Evolutionary conservation across 2,797 vertebrate genomes (phyloP), one percentile per base, ranked within the genome.

Genomic region (Pteronotus mesoamericanus): DNA sequence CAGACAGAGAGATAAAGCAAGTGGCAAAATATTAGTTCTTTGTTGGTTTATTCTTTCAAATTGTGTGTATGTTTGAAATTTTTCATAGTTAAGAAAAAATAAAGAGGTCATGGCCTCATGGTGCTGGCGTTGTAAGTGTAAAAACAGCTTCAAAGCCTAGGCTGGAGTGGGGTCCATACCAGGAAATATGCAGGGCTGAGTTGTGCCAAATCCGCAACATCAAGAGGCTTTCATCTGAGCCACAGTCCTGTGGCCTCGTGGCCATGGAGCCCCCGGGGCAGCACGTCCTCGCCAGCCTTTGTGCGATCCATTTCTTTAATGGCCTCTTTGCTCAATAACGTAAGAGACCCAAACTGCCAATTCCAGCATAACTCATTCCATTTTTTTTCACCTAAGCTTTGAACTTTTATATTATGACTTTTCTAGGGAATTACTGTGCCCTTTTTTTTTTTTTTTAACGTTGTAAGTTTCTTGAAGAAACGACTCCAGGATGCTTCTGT

Each of bases 281-380:
- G 21, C 10, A 2, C 57, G 24, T 22, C 24, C 74, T 44, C 3
- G 0, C 29, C 39, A 26, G 85, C 34, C 59, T n/a, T 2, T 68
- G 2, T 11, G 24, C 0, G 6, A 9, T 26, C 48, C 42, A 1
- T 61, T 80, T 57, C 84, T 86, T 55, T 57, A 64, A 89, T 46
- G 74, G 78, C 19, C 84, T 91, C 71, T 93, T 51, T 44, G 66
- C 59, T 89, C 78, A 8, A 29, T 29, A 9, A 71, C 37, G 26
- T 10, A 9, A 68, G 82, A 66, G 64, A 34, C 29, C 14, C 78
- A 51, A 14, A 29, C 4, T 1, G 12, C 37, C 32, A 15, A 9
- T 59, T 77, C 46, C 55, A 26, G 84, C 46, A 9, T 18, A 84
- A 14, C 32, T 16, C 14, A 1, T 57, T 9, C 32, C 46, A 0